phyloP scores from a whole-genome alignment of 1,140 invertebrate species.

The Eumaeus atala region DNA sequence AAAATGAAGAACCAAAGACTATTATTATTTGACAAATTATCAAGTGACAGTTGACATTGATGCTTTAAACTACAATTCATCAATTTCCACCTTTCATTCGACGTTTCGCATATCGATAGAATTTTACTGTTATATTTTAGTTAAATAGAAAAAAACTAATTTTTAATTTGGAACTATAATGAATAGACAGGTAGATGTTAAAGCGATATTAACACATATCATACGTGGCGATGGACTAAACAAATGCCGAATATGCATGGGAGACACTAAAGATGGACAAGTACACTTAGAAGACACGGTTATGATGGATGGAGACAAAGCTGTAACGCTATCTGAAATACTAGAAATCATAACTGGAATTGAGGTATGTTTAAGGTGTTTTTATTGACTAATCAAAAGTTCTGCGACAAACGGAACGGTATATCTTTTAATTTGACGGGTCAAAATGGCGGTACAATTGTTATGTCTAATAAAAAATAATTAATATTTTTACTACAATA shows the following conservation, averaged over 20 bases:
- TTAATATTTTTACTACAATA: too few relatives aligned
- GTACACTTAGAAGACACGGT: slow-evolving; percentile 59
- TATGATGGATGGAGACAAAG: slow-evolving; percentile 56
- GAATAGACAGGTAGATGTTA: slow-evolving; percentile 55
- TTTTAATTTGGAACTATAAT: slow-evolving; percentile 31
- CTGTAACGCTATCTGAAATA: slow-evolving; percentile 52
- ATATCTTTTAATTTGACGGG: slow-evolving; percentile 33
- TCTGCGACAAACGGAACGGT: slow-evolving; percentile 64
- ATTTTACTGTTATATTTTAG: too few relatives aligned
- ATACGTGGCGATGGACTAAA: slow-evolving; percentile 52
- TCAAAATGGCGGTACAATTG: slow-evolving; percentile 46
- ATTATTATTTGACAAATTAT: too few relatives aligned
- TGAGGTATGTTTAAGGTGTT: slow-evolving; percentile 39
- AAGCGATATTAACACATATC: slow-evolving; percentile 58
- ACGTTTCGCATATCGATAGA: too few relatives aligned
- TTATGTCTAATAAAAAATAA: neutral
- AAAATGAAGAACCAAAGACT: too few relatives aligned
- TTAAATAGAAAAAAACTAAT: too few relatives aligned
- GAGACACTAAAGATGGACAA: slow-evolving; percentile 56
- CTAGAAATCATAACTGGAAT: slow-evolving; percentile 56
- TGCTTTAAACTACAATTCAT: too few relatives aligned
- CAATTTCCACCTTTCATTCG: too few relatives aligned
- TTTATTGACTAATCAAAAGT: slow-evolving; percentile 22
- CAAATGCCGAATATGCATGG: slow-evolving; percentile 64
- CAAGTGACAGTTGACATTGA: too few relatives aligned